Evolutionary conservation across 2,113 vertebrate species (phyloP).

Genomic region (Spea bombifrons): DNA sequence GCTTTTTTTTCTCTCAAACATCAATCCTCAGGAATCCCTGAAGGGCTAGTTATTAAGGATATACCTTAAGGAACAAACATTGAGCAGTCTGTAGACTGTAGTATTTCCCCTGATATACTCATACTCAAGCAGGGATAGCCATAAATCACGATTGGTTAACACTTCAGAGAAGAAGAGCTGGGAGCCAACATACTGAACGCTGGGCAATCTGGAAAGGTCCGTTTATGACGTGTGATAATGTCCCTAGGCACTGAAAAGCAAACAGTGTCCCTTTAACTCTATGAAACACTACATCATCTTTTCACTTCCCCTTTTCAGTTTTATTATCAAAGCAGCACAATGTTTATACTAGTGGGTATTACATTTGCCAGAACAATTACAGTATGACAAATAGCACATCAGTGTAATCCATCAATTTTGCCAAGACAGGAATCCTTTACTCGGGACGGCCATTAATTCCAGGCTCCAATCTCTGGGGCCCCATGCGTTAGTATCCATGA

Average conservation of each 20-base stretch:
- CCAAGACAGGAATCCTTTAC: slow-evolving; percentile 99
- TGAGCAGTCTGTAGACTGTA: not conserved
- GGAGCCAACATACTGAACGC: not conserved
- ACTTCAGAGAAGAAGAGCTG: not conserved
- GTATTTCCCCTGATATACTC: not conserved
- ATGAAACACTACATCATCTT: slow-evolving; percentile 83
- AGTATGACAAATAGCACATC: slow-evolving; percentile 99
- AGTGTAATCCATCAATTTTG: slow-evolving; percentile 93
- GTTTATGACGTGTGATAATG: not conserved
- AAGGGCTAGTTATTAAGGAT: not conserved
- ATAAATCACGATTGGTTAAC: not conserved
- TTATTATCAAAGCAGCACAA: slow-evolving; percentile 93
- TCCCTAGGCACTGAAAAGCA: slow-evolving; percentile 52
- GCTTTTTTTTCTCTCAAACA: too few species aligned
- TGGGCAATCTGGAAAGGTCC: not conserved
- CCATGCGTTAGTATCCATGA: slow-evolving; percentile 90
- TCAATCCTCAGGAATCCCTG: not conserved
- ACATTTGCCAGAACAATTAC: slow-evolving; percentile 99
- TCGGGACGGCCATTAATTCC: slow-evolving; percentile 91
- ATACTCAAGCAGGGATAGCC: not conserved
- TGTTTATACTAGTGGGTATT: slow-evolving; percentile 99
- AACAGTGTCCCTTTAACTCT: slow-evolving; percentile 84
- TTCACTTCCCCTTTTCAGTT: slow-evolving; percentile 85
- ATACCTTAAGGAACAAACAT: not conserved
- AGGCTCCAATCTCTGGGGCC: slow-evolving; percentile 87